Evolutionary conservation across 2,113 vertebrate species (phyloP), one percentile per base, ranked within the genome.

Genomic region (Tyrannus savana): DNA sequence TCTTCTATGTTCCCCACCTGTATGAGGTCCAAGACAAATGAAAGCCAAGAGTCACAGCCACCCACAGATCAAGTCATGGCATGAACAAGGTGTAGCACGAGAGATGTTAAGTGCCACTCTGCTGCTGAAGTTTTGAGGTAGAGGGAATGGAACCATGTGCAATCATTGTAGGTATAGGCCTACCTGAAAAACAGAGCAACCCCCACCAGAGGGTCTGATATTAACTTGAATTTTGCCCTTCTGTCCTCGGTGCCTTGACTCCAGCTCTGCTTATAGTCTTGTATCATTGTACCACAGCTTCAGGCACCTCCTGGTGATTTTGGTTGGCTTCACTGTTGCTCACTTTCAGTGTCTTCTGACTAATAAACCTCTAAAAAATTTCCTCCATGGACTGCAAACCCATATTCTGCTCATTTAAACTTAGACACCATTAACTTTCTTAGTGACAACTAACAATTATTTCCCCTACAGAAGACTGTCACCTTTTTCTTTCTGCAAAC

Each of bases 1-100:
- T 78, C 97, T 8, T 55, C 58, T 3, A 5, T 84, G 31, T 14
- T 90, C 14, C 10, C n/a, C 8, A 8, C 14, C 19, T 90, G 52
- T 35, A 2, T 7, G 68, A 92, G 55, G 37, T 90, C 31, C 50
- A 73, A 30, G 78, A 44, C 16, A 49, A 95, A 66, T 10, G 90
- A 46, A 82, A 96, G 46, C 8, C 60, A 95, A 84, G 93, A 95
- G 47, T 93, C 96, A 7, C 63, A 93, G 69, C 59, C 55, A 59
- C 15, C 84, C 28, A 72, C 37, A 2, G 71, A 85, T 4, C 6
- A 41, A 85, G n/a, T 35, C 18, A 41, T 14, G 17, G 23, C 15
- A 37, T 42, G 47, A 72, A 37, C 19, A 41, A 82, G 6, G 17
- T n/a, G 4, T 4, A 14, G 47, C 14, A 21, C 1, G 2, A 39